A percentile compares a stretch with the other conserved stretches of the same genome.
Evolutionary conservation across 2,888 invertebrate species (phyloP).

Genomic region (Clostera curtula): DNA sequence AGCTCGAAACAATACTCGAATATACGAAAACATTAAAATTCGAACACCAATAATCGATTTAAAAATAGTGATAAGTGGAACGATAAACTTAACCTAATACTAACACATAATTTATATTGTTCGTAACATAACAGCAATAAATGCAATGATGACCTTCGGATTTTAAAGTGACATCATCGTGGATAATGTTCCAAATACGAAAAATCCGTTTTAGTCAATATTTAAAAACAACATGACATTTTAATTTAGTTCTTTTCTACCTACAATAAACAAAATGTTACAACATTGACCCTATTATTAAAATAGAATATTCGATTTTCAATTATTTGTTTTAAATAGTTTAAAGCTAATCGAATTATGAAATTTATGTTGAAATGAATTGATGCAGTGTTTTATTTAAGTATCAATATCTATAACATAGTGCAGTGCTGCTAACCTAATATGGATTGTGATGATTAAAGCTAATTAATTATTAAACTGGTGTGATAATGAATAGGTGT

Average conservation of each 20-base stretch:
- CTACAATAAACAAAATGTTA: background rate
- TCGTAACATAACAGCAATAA: constrained; percentile 35
- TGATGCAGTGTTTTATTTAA: constrained; percentile 1
- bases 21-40: constrained; percentile 7
- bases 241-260: no score
- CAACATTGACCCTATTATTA: constrained; percentile 1
- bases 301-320: constrained; percentile 5
- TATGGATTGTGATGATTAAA: constrained; percentile 30
- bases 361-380: constrained; percentile 3
- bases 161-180: constrained; percentile 40
- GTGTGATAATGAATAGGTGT: constrained; percentile 52
- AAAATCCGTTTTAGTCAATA: constrained; percentile 41
- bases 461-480: constrained; percentile 22
- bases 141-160: constrained; percentile 50
- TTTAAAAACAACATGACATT: constrained; percentile 26
- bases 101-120: constrained; percentile 50
- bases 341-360: constrained; percentile 9
- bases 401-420: no score
- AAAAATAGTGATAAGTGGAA: constrained; percentile 8
- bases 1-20: constrained; percentile 38
- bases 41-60: constrained; percentile 13
- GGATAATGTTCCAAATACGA: constrained; percentile 46
- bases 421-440: constrained; percentile 19
- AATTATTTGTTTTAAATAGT: constrained; percentile 13
- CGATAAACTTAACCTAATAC: background rate